Base-by-base conservation (phyloP, 23 tunicate genomes). In the Pegea sp. region DNA sequence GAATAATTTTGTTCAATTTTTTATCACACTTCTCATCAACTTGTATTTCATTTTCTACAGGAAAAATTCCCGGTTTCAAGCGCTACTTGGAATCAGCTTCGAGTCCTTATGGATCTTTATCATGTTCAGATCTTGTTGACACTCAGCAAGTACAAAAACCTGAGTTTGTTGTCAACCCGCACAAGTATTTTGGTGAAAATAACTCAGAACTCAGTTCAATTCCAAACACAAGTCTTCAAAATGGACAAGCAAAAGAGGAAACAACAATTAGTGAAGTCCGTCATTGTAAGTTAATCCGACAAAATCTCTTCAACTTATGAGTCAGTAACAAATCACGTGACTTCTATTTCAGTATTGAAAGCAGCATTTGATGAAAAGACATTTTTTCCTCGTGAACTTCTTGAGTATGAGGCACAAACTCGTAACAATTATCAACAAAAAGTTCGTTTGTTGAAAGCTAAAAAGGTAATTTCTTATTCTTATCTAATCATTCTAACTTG, bases 321-420 rank as follows among this genome's bases (percentile, higher is more conserved):
- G n/a, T n/a, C n/a, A n/a, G n/a, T n/a, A n/a, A n/a, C n/a, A n/a
- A n/a, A n/a, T n/a, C n/a, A n/a, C n/a, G n/a, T n/a, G n/a, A n/a
- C n/a, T n/a, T n/a, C n/a, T n/a, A n/a, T n/a, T n/a, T 20, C 48
- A 74, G 84, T 29, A 42, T 53, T 84, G 33, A 84, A 68, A 68
- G 95, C 95, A 22, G 95, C 95, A 16, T 84, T 84, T 52, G 95
- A 84, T 49, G 95, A 84, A 57, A 67, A 57, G 49, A 72, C 76
- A 5, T 64, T 84, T 54, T 84, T 84, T 52, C 95, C 95, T 16
- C 73, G 63, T 63, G 95, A 84, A 29, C 72, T 84, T 21, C 64
- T 84, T 13, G 95, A 84, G 24, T 84, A 67, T 34, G 95, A 84
- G 46, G 95, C 95, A 26, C 95, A 84, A 38, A 78, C 73, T 16